These are phyloP conservation scores for Platanista minor DNA, from an alignment of 2,113 vertebrate species.

Conservation along the genomic window DNA sequence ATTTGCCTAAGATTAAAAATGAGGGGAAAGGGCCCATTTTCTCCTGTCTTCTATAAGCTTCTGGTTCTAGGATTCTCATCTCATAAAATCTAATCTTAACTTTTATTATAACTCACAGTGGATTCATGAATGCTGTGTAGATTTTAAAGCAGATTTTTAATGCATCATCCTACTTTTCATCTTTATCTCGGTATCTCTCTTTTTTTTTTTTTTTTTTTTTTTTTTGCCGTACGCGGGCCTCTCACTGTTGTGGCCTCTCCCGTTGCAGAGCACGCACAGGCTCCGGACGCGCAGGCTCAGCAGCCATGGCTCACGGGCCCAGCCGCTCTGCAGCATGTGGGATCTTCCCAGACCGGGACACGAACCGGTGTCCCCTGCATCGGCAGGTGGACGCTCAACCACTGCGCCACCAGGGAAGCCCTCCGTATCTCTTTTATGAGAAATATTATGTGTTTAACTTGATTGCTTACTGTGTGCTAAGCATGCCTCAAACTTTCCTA, in stretches of 20 bases:
- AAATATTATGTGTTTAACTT: background rate
- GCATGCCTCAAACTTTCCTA: background rate
- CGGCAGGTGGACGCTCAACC: too few relatives aligned
- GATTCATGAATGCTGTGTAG: background rate
- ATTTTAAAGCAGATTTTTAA: background rate
- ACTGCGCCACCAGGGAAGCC: too few relatives aligned
- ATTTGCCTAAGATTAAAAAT: background rate
- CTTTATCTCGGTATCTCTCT: too few relatives aligned
- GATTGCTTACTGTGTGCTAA: background rate
- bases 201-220: too few relatives aligned
- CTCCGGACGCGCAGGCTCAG: too few relatives aligned
- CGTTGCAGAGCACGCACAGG: too few relatives aligned
- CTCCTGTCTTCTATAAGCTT: background rate
- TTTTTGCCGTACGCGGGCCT: too few relatives aligned
- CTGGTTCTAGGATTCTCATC: background rate
- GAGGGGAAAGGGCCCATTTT: background rate
- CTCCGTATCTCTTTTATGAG: background rate
- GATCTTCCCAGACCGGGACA: too few relatives aligned
- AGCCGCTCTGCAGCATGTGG: too few relatives aligned
- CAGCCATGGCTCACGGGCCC: too few relatives aligned
- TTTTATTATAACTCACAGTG: slow-evolving; percentile 1
- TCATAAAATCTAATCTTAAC: slow-evolving; percentile 5
- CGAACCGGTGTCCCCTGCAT: too few relatives aligned
- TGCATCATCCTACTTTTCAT: background rate
- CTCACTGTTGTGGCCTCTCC: too few relatives aligned